Evolutionary conservation across 2,888 invertebrate genomes (phyloP).

Genomic region (Polydrusus cervinus): DNA sequence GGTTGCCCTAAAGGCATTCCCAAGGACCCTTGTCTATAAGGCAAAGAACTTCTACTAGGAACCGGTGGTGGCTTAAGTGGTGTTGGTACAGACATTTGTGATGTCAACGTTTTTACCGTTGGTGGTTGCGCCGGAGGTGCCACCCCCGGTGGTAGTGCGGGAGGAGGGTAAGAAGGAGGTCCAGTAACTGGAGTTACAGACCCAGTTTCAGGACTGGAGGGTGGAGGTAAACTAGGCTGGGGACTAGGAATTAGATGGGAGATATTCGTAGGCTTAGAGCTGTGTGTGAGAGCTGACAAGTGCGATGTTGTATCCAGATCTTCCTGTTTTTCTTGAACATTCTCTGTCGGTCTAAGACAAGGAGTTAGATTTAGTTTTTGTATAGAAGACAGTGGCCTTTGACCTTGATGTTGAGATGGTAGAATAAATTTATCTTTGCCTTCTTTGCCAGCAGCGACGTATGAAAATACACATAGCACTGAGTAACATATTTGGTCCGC

Average conservation of each 20-base stretch:
- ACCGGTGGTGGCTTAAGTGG: conserved; percentile 73
- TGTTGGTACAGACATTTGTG: conserved; percentile 66
- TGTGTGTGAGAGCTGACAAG: conserved; percentile 54
- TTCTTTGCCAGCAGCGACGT: conserved; percentile 94
- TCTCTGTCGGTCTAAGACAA: conserved; percentile 28
- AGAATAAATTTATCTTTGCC: conserved; percentile 47
- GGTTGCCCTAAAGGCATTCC: conserved; percentile 54
- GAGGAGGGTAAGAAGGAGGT: conserved; percentile 69
- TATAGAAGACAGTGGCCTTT: conserved; percentile 12
- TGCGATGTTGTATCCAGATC: conserved; percentile 56
- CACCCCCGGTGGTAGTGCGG: conserved; percentile 68
- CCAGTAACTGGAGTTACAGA: conserved; percentile 68
- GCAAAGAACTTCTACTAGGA: conserved; percentile 69
- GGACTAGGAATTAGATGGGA: conserved; percentile 43
- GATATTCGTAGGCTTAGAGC: not conserved
- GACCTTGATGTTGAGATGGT: conserved; percentile 29
- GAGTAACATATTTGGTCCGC: conserved; percentile 97
- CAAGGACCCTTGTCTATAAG: conserved; percentile 50
- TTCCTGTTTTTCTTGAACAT: conserved; percentile 33
- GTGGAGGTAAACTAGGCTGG: conserved; percentile 54
- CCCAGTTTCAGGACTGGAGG: conserved; percentile 61
- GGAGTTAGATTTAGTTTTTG: conserved; percentile 35
- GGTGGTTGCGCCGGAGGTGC: conserved; percentile 69
- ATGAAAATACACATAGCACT: conserved; percentile 98
- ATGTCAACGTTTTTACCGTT: conserved; percentile 64